Conservation (phyloP, 2,888 invertebrate species). For the Nipponacmea schrenckii region DNA sequence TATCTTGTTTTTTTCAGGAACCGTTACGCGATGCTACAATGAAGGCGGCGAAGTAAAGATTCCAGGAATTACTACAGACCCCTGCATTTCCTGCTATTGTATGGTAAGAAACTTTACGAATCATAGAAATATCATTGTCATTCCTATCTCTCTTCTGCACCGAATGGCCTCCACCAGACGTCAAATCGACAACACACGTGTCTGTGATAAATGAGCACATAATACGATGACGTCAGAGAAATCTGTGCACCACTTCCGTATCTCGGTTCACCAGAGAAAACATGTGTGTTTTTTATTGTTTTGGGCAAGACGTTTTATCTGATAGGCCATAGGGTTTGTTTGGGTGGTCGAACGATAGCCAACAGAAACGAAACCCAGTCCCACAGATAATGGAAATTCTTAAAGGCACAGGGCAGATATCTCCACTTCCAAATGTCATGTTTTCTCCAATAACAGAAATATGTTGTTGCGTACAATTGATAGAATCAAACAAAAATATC, state of each 20-base stretch:
- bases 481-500: no score
- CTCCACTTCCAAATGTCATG: no score
- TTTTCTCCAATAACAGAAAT: no score
- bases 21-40: constrained; percentile 42
- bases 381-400: neutral
- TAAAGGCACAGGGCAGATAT: no score
- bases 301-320: neutral
- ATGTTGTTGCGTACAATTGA: no score
- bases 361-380: constrained; percentile 2
- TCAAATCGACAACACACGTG: neutral
- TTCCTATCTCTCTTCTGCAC: neutral
- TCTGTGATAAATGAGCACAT: neutral
- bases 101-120: constrained; percentile 38
- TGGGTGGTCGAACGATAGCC: constrained; percentile 6
- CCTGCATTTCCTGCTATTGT: constrained; percentile 52
- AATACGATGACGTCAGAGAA: neutral
- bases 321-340: neutral
- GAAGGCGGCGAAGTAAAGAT: constrained; percentile 48
- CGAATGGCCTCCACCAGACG: neutral
- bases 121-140: neutral
- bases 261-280: neutral
- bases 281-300: constrained; percentile 6
- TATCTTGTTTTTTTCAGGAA: constrained; percentile 39
- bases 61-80: constrained; percentile 49
- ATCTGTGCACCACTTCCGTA: neutral